phyloP scores from a whole-genome alignment of 2,797 vertebrate genomes.

The Lacerta viridis region DNA sequence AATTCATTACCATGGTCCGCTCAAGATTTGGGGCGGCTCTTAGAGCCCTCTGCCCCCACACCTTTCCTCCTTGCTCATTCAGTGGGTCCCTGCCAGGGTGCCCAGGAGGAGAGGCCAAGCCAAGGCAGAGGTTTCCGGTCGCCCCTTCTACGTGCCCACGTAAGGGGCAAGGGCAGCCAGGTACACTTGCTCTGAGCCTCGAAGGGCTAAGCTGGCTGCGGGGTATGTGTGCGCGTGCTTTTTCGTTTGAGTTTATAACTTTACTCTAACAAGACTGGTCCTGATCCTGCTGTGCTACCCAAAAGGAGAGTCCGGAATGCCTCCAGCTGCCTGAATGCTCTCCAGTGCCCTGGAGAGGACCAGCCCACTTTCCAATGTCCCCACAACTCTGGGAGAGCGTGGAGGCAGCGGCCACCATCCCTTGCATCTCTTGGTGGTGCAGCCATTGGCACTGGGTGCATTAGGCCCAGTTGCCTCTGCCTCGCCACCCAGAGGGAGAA shows the following conservation, averaged over 20 bases:
- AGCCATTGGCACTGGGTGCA: not conserved
- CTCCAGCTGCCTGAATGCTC: not conserved
- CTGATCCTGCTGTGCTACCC: not conserved
- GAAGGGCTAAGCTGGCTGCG: no score
- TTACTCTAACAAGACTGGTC: not conserved
- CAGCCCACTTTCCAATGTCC: not conserved
- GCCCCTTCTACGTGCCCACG: no score
- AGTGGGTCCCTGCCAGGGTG: not conserved
- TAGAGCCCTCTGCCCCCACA: no score
- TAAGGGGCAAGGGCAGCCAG: no score
- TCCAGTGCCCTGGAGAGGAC: not conserved
- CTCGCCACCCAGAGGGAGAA: not conserved
- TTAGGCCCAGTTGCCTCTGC: no score
- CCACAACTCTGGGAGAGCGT: not conserved
- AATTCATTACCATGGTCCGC: no score
- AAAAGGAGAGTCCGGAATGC: not conserved
- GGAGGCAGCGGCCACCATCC: not conserved
- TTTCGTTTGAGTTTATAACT: no score
- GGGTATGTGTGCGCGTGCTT: no score
- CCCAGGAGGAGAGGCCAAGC: not conserved
- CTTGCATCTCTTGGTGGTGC: not conserved
- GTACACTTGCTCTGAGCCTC: no score
- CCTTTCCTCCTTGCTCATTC: no score
- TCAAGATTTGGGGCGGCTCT: not conserved
- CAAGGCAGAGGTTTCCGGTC: not conserved